A percentile compares a stretch with the other conserved stretches of the same genome.
Evolutionary conservation across 2,113 vertebrate genomes (phyloP).

Genomic region (Trachemys scripta): DNA sequence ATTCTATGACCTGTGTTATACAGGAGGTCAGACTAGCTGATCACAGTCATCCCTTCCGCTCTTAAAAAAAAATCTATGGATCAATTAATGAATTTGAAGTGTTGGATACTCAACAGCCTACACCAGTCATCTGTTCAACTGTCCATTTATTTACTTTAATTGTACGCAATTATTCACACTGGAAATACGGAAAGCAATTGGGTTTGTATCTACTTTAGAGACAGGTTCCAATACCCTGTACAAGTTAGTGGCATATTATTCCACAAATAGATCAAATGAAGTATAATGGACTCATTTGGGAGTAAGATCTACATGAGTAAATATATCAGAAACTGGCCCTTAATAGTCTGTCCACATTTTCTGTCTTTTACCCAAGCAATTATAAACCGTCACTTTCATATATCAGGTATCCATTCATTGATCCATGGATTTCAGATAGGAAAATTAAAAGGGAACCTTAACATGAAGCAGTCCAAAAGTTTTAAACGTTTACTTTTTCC

Average conservation of each 20-base stretch:
- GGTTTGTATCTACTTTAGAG: background rate
- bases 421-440: rapidly evolving
- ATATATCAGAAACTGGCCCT: background rate
- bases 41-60: background rate
- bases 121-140: background rate
- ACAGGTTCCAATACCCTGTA: too few species aligned
- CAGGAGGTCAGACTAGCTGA: background rate
- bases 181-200: background rate
- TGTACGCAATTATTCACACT: background rate
- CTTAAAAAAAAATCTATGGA: background rate
- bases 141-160: background rate
- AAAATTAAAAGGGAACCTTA: background rate
- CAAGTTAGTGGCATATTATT: background rate
- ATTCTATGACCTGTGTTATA: too few species aligned
- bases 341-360: background rate
- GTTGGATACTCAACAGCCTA: background rate
- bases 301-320: background rate
- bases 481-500: background rate
- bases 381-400: background rate
- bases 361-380: background rate
- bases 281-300: background rate
- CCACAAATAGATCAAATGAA: background rate
- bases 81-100: background rate
- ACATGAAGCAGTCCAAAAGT: background rate
- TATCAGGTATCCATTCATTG: background rate